A percentile compares a stretch with the other conserved stretches of the same genome.
These are phyloP conservation scores for Euclidia mi DNA, from an alignment of 2,888 invertebrate species.

Conservation along the genomic window DNA sequence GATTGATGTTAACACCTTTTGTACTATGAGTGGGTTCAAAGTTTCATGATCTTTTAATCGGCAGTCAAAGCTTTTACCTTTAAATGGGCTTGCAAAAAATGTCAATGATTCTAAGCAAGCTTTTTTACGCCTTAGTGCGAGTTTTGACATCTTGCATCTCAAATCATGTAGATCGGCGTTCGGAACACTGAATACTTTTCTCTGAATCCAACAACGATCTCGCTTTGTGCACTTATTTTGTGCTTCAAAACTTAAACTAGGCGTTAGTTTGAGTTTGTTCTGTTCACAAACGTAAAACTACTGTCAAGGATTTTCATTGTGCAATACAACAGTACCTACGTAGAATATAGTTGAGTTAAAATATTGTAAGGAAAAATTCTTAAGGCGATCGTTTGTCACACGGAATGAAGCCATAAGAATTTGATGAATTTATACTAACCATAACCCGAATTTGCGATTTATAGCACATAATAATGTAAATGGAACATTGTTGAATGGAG, in stretches of 20 bases:
- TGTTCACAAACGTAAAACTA: constrained; percentile 5
- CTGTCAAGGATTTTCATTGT: constrained; percentile 5
- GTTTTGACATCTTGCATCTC: too few relatives aligned
- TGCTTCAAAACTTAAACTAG: too few relatives aligned
- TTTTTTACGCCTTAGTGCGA: too few relatives aligned
- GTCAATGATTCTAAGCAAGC: neutral
- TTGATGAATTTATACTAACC: constrained; percentile 56
- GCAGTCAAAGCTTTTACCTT: constrained; percentile 2
- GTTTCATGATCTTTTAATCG: constrained; percentile 5
- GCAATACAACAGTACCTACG: neutral
- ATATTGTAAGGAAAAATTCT: constrained; percentile 41
- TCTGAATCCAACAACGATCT: too few relatives aligned
- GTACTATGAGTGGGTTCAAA: neutral
- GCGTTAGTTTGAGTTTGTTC: too few relatives aligned
- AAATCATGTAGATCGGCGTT: too few relatives aligned
- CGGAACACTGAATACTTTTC: too few relatives aligned
- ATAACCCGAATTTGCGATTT: constrained; percentile 57
- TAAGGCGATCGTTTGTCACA: constrained; percentile 54
- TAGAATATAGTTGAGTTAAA: constrained; percentile 37
- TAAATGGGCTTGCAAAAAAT: neutral
- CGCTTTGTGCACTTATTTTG: too few relatives aligned
- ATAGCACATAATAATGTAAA: constrained; percentile 58
- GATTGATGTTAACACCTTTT: constrained; percentile 7
- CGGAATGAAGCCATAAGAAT: constrained; percentile 59
- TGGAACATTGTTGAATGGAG: constrained; percentile 53